phyloP scores from a whole-genome alignment of 2,888 invertebrate species.

The Xanthorhoe designata region DNA sequence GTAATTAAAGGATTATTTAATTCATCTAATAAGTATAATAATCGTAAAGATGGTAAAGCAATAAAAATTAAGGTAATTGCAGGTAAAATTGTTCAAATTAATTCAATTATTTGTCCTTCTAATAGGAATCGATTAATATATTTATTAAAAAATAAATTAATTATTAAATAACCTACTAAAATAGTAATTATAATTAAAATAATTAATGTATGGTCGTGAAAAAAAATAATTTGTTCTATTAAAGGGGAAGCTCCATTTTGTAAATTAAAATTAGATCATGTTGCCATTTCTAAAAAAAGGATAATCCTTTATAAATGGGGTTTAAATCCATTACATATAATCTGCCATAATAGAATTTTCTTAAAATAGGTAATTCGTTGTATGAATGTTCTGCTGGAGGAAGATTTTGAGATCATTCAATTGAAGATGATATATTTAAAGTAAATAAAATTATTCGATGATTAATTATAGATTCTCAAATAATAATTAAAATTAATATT shows the following conservation, averaged over 20 bases:
- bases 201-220: slow-evolving; percentile 87
- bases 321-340: slow-evolving; percentile 87
- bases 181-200: slow-evolving; percentile 87
- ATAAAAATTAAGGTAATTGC: slow-evolving; percentile 87
- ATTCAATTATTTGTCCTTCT: slow-evolving; percentile 87
- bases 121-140: slow-evolving; percentile 84
- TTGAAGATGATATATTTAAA: slow-evolving; percentile 82
- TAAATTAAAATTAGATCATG: slow-evolving; percentile 84
- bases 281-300: slow-evolving; percentile 87
- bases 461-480: slow-evolving; percentile 86
- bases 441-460: slow-evolving; percentile 81
- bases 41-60: slow-evolving; percentile 86
- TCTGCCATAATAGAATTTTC: slow-evolving; percentile 87
- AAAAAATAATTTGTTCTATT: slow-evolving; percentile 88
- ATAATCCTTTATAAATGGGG: slow-evolving; percentile 87
- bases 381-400: slow-evolving; percentile 87
- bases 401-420: slow-evolving; percentile 87
- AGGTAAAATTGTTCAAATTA: slow-evolving; percentile 87
- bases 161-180: slow-evolving; percentile 85
- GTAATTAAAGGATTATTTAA: slow-evolving; percentile 84
- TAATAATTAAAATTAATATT: slow-evolving; percentile 86
- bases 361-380: slow-evolving; percentile 85
- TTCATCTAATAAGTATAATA: slow-evolving; percentile 88
- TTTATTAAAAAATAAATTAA: slow-evolving; percentile 84
- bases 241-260: slow-evolving; percentile 87